Percentiles rank a stretch among this genome's conserved stretches.
Evolutionary conservation across 1,140 invertebrate genomes (phyloP).

Genomic region (Periplaneta americana): DNA sequence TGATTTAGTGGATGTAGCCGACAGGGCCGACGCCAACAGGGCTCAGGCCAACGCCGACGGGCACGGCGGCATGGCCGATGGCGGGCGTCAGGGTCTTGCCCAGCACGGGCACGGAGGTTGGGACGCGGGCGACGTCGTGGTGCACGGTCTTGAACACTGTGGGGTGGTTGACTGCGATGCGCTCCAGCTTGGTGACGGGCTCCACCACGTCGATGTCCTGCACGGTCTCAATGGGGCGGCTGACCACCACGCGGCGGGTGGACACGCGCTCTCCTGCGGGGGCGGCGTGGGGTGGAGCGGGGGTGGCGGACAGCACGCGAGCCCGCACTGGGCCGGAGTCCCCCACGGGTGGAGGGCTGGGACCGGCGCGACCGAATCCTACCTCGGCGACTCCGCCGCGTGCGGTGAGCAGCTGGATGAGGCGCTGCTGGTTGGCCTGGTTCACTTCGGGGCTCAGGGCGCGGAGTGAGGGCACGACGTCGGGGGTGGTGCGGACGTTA

Average conservation of each 20-base stretch:
- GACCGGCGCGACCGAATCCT: constrained; percentile 34
- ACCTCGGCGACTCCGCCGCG: constrained; percentile 42
- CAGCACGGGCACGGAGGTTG: constrained; percentile 36
- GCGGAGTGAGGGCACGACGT: constrained; percentile 31
- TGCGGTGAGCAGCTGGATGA: constrained; percentile 45
- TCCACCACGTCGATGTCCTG: constrained; percentile 47
- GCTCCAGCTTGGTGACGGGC: constrained; percentile 47
- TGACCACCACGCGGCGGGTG: constrained; percentile 54
- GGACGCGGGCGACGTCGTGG: constrained; percentile 38
- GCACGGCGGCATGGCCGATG: constrained; percentile 24
- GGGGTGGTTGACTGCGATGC: constrained; percentile 42
- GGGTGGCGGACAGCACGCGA: constrained; percentile 50
- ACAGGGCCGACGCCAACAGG: no score
- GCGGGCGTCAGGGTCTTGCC: constrained; percentile 39
- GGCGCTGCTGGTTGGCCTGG: constrained; percentile 41
- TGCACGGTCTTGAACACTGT: constrained; percentile 42
- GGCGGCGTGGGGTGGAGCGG: constrained; percentile 43
- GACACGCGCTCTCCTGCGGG: constrained; percentile 49
- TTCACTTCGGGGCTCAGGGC: constrained; percentile 35
- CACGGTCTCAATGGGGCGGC: constrained; percentile 53
- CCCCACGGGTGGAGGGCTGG: constrained; percentile 26
- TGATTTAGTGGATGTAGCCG: background rate
- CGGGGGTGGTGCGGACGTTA: background rate
- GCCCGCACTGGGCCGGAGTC: constrained; percentile 38
- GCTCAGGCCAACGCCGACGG: background rate